Conservation (phyloP, 2,888 invertebrate genomes). For the Epinotia ramella region DNA sequence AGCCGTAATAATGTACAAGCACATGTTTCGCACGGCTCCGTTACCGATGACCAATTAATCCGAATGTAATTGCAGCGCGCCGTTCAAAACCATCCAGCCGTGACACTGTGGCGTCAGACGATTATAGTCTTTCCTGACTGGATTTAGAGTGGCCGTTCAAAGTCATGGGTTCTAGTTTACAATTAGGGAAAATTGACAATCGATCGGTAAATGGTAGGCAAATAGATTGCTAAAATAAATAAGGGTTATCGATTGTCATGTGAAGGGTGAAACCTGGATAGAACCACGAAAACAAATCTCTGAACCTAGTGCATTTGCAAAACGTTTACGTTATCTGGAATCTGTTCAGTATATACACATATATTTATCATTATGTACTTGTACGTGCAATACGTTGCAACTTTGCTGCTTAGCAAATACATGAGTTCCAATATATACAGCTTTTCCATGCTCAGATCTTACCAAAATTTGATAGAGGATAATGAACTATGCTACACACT, state of each 20-base stretch:
- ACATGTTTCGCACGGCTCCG: constrained; percentile 53
- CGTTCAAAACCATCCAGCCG: constrained; percentile 36
- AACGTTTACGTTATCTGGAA: no score
- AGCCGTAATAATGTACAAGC: constrained; percentile 58
- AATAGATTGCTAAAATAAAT: neutral
- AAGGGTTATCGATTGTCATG: neutral
- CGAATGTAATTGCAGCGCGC: constrained; percentile 42
- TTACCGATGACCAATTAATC: constrained; percentile 47
- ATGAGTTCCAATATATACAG: neutral
- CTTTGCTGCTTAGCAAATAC: neutral
- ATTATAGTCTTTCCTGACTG: constrained; percentile 5
- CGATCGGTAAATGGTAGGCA: neutral
- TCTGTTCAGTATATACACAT: no score
- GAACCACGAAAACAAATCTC: no score
- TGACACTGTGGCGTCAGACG: neutral
- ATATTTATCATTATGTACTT: neutral
- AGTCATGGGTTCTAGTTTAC: neutral
- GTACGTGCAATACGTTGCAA: neutral
- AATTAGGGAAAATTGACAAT: neutral
- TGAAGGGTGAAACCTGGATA: no score
- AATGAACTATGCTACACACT: neutral
- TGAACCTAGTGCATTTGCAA: no score
- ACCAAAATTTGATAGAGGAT: neutral
- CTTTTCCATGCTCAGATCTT: neutral
- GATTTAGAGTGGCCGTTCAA: neutral